phyloP scores from a whole-genome alignment of 2,888 invertebrate genomes.

The Nematopogon swammerdamellus region DNA sequence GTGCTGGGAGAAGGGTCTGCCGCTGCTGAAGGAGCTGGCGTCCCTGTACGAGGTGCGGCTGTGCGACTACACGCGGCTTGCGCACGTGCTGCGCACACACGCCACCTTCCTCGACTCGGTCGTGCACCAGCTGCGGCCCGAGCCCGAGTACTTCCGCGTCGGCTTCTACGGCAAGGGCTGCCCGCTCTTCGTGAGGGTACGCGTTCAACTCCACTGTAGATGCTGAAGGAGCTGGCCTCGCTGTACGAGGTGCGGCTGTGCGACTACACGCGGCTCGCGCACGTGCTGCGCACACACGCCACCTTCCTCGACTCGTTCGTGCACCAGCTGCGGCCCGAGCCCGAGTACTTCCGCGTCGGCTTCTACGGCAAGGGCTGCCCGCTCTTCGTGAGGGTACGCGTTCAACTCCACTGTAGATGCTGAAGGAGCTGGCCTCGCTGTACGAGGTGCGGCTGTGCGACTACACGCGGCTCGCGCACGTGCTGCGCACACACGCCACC shows the following conservation, averaged over 20 bases:
- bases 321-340: constrained; percentile 83
- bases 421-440: constrained; percentile 82
- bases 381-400: constrained; percentile 88
- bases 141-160: constrained; percentile 93
- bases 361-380: constrained; percentile 94
- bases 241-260: constrained; percentile 84
- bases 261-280: constrained; percentile 84
- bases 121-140: constrained; percentile 80
- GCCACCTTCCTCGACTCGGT: constrained; percentile 92
- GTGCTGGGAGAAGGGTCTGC: constrained; percentile 96
- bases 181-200: constrained; percentile 90
- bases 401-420: constrained; percentile 76
- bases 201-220: constrained; percentile 73
- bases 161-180: constrained; percentile 93
- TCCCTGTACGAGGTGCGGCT: constrained; percentile 80
- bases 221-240: constrained; percentile 85
- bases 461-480: constrained; percentile 82
- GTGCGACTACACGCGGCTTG: constrained; percentile 85
- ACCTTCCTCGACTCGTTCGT: constrained; percentile 90
- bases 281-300: constrained; percentile 81
- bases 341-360: constrained; percentile 93
- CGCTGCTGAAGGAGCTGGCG: constrained; percentile 86
- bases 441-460: constrained; percentile 87
- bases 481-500: constrained; percentile 80
- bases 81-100: constrained; percentile 78